Base-by-base conservation (phyloP, 2,113 vertebrate species). In the Alethe castanea region DNA sequence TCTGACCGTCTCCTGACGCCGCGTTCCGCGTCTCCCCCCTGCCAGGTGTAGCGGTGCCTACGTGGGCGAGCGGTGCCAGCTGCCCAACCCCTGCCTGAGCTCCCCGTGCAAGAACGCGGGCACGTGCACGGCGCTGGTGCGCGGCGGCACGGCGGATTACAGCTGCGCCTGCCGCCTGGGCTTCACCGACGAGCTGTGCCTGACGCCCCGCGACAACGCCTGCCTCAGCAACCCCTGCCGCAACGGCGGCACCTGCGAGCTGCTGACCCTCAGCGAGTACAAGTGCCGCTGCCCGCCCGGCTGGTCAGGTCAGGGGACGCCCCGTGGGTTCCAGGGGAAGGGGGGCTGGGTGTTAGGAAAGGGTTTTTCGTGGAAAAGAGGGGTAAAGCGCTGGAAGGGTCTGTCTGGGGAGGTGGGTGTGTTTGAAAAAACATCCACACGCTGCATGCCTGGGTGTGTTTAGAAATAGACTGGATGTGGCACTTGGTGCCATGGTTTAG, bases 221-320 rank as follows among this genome's bases (percentile, higher is more conserved):
- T 99, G 99, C 92, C 88, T 98, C 80, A 98, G 95, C 96, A 97
- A 93, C 52, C 99, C 98, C 31, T 99, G 99, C 95, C 98, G 97
- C 62, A 99, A 99, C 0, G 99, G 99, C 12, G 99, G 98, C n/a
- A 98, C 97, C 73, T 99, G 99, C 5, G 98, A 98, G 40, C 98
- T 98, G 20, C 95, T 99, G n/a, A 98, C 92, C 1, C 97, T 98
- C 74, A 90, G 96, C 6, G 97, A 98, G 12, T 99, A 98, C 97
- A 99, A 98, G 94, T 99, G 99, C 92, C 98, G 97, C 78, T 99
- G 99, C 82, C 98, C 98, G 0, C 99, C 99, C 0, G 99, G 99
- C 38, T 99, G 99, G 99, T 98, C 99, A 98, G 99, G 99, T 99
- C 97, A 97, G 96, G 86, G 47, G 1, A 3, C 47, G 7, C 9